Evolutionary conservation across 2,797 vertebrate genomes (phyloP), one percentile per base, ranked within the genome.

Genomic region (Paguma larvata): DNA sequence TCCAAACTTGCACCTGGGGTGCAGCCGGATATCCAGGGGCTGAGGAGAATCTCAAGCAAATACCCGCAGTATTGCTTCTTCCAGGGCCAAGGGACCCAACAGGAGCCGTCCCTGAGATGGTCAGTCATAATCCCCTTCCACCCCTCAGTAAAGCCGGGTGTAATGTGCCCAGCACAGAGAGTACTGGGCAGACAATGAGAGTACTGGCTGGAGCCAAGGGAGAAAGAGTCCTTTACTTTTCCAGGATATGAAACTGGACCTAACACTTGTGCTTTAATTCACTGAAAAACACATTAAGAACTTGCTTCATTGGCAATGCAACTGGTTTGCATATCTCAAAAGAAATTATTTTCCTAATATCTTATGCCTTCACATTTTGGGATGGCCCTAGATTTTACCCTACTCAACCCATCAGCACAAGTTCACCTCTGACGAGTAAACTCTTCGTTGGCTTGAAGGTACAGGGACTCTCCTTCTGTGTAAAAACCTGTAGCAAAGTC

Each of bases 401-500:
- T 63, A 68, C 5, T 85, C 23, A 79, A 67, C 21, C 48, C 68
- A 95, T 10, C 30, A 38, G 46, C 34, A 93, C 67, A 90, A 18
- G 14, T 59, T 84, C 32, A 93, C 44, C 38, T 85, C 72, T 32
- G 68, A 72, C 51, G 46, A 85, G 53, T 44, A 32, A 89, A 94
- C n/a, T 77, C 48, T 78, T 73, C 44, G n/a, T 2, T 93, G 68
- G 70, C 23, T 32, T 46, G 1, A 95, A 32, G 46, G 62, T 46
- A 63, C 32, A 75, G 0, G 0, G 63, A 44, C 1, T 80, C 41
- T 46, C 27, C 34, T 93, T 95, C 78, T n/a, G 32, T 79, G n/a
- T 88, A 82, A 94, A 93, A 95, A 85, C 41, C 11, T 14, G 15
- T 38, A 59, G 19, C 51, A 32, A 92, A 87, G 86, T 95, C 53